Conservation (phyloP, 2,113 vertebrate genomes). For the Glaucomys volans region DNA sequence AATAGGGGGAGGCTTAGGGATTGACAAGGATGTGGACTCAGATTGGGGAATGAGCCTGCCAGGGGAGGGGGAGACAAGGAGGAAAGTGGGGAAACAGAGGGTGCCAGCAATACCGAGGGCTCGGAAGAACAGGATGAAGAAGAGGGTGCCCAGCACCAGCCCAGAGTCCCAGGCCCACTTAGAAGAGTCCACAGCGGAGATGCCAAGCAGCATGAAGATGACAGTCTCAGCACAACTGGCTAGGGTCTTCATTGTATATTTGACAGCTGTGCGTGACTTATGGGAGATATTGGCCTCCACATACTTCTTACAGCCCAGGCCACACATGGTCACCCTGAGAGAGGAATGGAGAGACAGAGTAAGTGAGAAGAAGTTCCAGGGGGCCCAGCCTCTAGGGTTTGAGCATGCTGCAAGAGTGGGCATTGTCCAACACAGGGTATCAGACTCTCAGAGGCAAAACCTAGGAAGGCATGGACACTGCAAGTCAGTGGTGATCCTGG, state of each 20-base stretch:
- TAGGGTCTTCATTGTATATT: constrained; percentile 99
- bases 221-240: constrained; percentile 97
- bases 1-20: constrained; percentile 19
- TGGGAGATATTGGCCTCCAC: constrained; percentile 99
- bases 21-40: constrained; percentile 27
- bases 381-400: neutral
- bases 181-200: constrained; percentile 96
- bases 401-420: neutral
- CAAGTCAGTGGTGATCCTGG: neutral
- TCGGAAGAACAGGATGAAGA: constrained; percentile 97
- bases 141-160: constrained; percentile 94
- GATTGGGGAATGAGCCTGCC: neutral
- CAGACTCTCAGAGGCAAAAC: constrained; percentile 36
- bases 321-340: constrained; percentile 96
- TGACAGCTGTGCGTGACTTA: constrained; percentile 97
- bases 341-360: neutral
- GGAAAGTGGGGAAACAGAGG: constrained; percentile 7
- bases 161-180: constrained; percentile 99
- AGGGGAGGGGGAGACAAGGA: neutral
- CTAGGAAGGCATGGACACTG: neutral
- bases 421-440: neutral
- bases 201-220: constrained; percentile 98
- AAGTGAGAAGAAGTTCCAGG: neutral
- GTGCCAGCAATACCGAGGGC: constrained; percentile 89
- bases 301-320: constrained; percentile 97